These are phyloP conservation scores for Dipus sagitta DNA, from an alignment of 2,797 vertebrate genomes.

Conservation along the genomic window DNA sequence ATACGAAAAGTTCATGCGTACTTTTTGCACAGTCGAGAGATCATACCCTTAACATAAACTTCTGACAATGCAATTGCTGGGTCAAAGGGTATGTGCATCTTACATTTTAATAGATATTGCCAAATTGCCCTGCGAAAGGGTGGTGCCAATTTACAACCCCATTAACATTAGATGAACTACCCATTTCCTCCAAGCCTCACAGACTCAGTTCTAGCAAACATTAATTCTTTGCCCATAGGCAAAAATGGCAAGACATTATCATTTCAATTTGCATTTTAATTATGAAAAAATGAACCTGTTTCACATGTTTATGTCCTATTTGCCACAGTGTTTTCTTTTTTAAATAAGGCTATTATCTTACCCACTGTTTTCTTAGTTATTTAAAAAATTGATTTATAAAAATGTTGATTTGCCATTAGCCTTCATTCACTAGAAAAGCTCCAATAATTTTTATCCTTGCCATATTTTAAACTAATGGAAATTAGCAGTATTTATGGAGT, in stretches of 20 bases:
- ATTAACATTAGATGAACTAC: conserved; percentile 49
- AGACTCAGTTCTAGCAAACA: not conserved
- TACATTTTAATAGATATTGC: conserved; percentile 75
- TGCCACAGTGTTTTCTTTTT: not conserved
- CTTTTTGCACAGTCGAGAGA: conserved; percentile 11
- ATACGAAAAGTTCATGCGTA: not conserved
- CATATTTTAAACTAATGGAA: not conserved
- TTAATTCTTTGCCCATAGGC: conserved; percentile 37
- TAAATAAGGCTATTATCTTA: conserved; percentile 6
- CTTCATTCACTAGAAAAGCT: not conserved
- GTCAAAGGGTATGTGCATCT: conserved; percentile 65
- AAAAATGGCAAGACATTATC: conserved; percentile 37
- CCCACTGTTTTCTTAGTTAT: not conserved
- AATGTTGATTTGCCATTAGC: not conserved
- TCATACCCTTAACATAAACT: conserved; percentile 33
- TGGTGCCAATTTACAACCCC: conserved; percentile 57
- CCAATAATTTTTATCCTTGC: not conserved
- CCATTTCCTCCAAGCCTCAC: conserved; percentile 49
- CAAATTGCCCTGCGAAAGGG: conserved; percentile 56
- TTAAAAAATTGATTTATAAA: conserved; percentile 36
- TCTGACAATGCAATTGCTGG: conserved; percentile 39
- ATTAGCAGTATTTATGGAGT: not conserved
- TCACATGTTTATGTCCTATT: conserved; percentile 27
- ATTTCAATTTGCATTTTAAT: conserved; percentile 51
- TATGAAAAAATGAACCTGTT: conserved; percentile 42